These are phyloP conservation scores for Conus ventricosus DNA, from an alignment of 1,140 invertebrate species.

Conservation along the genomic window DNA sequence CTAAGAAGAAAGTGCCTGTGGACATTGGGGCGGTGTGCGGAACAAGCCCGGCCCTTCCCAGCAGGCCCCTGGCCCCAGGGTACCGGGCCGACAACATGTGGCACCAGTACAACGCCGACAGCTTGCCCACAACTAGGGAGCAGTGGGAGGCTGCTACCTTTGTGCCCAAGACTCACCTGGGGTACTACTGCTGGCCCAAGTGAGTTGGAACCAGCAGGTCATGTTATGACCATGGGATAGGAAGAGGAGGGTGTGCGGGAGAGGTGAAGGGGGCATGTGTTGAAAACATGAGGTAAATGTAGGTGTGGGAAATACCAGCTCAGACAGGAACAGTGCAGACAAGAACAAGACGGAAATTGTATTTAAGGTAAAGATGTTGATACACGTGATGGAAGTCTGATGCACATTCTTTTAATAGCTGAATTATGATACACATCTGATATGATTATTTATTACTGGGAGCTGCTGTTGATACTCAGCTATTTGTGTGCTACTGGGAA, in stretches of 20 bases:
- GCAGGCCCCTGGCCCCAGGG: conserved; percentile 72
- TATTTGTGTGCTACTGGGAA: no score
- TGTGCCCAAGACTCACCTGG: conserved; percentile 83
- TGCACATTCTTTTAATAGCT: no score
- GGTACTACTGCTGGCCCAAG: conserved; percentile 90
- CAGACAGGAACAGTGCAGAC: no score
- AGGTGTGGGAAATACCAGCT: no score
- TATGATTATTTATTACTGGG: no score
- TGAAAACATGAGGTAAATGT: background rate
- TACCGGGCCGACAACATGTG: conserved; percentile 82
- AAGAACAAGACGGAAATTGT: no score
- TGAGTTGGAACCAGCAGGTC: conserved; percentile 58
- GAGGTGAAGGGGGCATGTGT: background rate
- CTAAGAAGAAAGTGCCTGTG: conserved; percentile 80
- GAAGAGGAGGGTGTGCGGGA: no score
- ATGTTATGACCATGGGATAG: background rate
- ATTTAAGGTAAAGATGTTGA: no score
- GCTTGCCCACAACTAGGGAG: conserved; percentile 80
- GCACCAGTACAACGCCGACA: conserved; percentile 83
- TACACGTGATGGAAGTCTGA: no score
- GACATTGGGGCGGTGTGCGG: conserved; percentile 74
- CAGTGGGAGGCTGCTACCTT: conserved; percentile 83
- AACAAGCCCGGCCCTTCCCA: conserved; percentile 30
- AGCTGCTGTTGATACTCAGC: no score
- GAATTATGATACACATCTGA: no score